Conservation (phyloP, 2,888 invertebrate genomes). For the Eupithecia subumbrata region DNA sequence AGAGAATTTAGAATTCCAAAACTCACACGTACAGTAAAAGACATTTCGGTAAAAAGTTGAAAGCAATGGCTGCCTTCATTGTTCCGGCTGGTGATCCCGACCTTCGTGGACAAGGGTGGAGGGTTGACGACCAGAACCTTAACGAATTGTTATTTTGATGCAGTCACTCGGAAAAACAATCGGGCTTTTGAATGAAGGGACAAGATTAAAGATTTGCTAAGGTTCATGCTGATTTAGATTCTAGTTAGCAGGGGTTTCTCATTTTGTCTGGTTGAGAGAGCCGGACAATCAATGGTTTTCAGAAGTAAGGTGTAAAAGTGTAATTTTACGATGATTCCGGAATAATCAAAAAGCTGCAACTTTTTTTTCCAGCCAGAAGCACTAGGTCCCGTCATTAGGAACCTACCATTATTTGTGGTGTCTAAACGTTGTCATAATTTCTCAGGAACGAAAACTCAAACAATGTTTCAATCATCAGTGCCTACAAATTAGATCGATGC, state of each 20-base stretch:
- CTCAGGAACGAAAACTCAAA: too few species aligned
- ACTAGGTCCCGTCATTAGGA: too few species aligned
- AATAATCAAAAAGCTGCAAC: too few species aligned
- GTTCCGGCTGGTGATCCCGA: slow-evolving; percentile 43
- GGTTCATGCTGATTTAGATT: slow-evolving; percentile 64
- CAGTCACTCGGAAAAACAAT: slow-evolving; percentile 81
- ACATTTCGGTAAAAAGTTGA: slow-evolving; percentile 26
- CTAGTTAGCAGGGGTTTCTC: slow-evolving; percentile 42
- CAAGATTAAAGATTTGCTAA: slow-evolving; percentile 74
- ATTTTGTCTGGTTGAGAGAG: not conserved
- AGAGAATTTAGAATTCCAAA: not conserved
- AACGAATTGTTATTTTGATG: slow-evolving; percentile 81
- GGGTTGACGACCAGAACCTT: slow-evolving; percentile 63
- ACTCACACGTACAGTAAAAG: not conserved
- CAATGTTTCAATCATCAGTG: too few species aligned
- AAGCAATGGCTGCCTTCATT: slow-evolving; percentile 38
- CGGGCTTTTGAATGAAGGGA: slow-evolving; percentile 71
- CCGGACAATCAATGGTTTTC: not conserved
- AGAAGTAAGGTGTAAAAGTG: too few species aligned
- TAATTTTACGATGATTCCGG: too few species aligned
- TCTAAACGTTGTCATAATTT: too few species aligned
- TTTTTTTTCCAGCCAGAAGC: too few species aligned
- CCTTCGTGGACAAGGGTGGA: slow-evolving; percentile 52
- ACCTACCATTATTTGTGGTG: too few species aligned
- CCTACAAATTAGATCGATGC: too few species aligned